Evolutionary conservation across 2,797 vertebrate genomes (phyloP).

Genomic region (Zalophus californianus): DNA sequence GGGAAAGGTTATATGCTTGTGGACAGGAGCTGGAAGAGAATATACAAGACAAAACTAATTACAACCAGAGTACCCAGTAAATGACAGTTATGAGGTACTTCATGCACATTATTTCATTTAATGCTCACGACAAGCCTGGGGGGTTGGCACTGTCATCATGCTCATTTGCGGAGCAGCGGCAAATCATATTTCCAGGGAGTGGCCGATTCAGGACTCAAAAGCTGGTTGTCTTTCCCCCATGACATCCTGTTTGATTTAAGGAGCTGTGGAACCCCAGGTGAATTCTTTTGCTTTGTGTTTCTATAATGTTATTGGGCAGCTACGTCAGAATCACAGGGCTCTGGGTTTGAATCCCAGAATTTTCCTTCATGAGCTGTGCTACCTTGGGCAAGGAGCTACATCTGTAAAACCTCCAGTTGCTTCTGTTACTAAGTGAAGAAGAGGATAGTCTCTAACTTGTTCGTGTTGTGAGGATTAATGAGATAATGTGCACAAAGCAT

Average conservation of each 20-base stretch:
- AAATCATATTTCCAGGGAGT: not conserved
- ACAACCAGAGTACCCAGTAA: conserved; percentile 43
- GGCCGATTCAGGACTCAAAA: not conserved
- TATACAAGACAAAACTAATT: conserved; percentile 56
- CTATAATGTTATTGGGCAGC: not conserved
- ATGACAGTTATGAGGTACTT: conserved; percentile 39
- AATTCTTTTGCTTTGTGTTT: conserved; percentile 31
- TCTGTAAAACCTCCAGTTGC: not conserved
- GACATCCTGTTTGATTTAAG: not conserved
- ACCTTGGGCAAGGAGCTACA: not conserved
- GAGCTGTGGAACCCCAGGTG: not conserved
- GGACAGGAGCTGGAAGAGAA: not conserved
- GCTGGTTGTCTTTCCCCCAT: not conserved
- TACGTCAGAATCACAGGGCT: not conserved
- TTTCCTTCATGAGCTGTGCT: not conserved
- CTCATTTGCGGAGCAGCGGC: not conserved
- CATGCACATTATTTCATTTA: conserved; percentile 61
- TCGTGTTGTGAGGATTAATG: conserved; percentile 13
- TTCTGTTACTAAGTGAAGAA: not conserved
- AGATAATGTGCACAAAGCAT: not conserved
- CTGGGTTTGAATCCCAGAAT: not conserved
- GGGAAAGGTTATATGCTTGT: conserved; percentile 23
- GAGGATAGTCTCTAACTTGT: not conserved
- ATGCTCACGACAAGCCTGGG: conserved; percentile 19
- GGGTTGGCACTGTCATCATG: not conserved